Conservation (phyloP, 2,113 vertebrate genomes). For the Aphelocoma coerulescens region DNA sequence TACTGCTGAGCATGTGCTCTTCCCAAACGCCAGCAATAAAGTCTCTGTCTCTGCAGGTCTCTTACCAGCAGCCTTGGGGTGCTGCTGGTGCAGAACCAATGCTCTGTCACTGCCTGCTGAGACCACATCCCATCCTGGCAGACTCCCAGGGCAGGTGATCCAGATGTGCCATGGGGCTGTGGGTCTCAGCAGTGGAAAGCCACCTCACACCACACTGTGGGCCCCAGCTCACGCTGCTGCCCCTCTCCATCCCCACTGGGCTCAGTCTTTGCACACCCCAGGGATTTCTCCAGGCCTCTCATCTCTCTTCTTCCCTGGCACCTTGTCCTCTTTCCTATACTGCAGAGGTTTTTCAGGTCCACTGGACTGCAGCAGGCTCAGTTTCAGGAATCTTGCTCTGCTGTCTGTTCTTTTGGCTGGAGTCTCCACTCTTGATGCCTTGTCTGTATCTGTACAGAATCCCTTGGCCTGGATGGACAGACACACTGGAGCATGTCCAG, state of each 20-base stretch:
- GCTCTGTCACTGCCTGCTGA: background rate
- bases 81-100: background rate
- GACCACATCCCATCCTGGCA: background rate
- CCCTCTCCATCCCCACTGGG: fast-evolving
- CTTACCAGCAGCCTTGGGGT: background rate
- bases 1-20: background rate
- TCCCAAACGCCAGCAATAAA: background rate
- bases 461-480: background rate
- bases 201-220: fast-evolving
- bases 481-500: fast-evolving
- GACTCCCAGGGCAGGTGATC: background rate
- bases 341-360: background rate
- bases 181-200: fast-evolving
- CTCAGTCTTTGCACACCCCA: background rate
- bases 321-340: background rate
- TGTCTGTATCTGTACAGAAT: background rate
- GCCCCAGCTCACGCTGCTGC: fast-evolving
- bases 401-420: background rate
- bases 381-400: background rate
- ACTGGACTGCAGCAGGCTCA: background rate
- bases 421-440: background rate
- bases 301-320: background rate
- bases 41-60: fast-evolving
- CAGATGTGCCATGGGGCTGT: background rate
- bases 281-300: background rate